phyloP scores from a whole-genome alignment of 1,140 invertebrate species.

The Pseudomyrmex sp. region DNA sequence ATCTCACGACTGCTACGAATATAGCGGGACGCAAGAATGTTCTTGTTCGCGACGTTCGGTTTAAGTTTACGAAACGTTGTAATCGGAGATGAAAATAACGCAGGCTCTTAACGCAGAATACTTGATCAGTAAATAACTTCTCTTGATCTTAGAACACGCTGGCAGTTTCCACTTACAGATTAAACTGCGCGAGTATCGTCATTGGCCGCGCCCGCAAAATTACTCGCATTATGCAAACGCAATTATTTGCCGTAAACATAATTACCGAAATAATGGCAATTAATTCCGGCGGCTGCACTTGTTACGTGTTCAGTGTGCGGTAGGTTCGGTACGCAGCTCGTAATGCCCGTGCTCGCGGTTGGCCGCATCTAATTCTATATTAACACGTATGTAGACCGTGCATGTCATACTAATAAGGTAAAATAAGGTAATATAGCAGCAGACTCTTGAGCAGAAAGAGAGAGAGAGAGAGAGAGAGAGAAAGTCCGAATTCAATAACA shows the following conservation, averaged over 20 bases:
- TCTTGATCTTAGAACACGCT: not conserved
- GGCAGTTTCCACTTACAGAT: not conserved
- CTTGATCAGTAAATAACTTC: not conserved
- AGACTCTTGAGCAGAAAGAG: not conserved
- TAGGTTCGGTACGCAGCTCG: conserved; percentile 25
- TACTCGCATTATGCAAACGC: conserved; percentile 30
- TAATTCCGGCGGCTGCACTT: conserved; percentile 33
- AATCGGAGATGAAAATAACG: too few relatives aligned
- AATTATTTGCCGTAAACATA: conserved; percentile 36
- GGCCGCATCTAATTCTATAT: conserved; percentile 41
- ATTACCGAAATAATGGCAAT: conserved; percentile 58
- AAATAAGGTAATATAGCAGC: too few relatives aligned
- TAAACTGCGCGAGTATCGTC: not conserved
- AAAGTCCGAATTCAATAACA: too few relatives aligned
- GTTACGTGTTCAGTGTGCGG: conserved; percentile 24
- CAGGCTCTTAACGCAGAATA: too few relatives aligned
- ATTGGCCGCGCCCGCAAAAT: not conserved
- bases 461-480: too few relatives aligned
- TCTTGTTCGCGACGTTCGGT: too few relatives aligned
- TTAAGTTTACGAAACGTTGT: too few relatives aligned
- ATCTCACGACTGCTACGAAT: too few relatives aligned
- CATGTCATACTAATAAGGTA: conserved; percentile 7
- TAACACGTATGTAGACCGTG: conserved; percentile 14
- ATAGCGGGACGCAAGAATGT: too few relatives aligned
- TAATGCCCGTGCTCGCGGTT: conserved; percentile 17